Conservation (phyloP, 2,113 vertebrate species). For the Cephalophus harveyi region DNA sequence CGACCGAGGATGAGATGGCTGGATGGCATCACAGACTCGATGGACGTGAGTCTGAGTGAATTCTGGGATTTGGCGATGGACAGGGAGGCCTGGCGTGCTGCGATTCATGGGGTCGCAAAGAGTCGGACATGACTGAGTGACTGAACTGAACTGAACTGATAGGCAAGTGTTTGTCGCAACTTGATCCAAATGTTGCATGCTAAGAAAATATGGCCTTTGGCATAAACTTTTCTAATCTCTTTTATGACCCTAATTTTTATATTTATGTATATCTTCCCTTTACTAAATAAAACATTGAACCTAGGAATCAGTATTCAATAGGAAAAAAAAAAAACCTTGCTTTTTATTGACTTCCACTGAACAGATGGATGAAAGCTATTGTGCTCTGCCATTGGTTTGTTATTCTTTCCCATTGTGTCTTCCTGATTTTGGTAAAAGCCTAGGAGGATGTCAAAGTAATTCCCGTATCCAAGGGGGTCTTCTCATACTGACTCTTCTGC, state of each 20-base stretch:
- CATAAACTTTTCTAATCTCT: background rate
- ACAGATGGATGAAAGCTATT: background rate
- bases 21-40: too few species aligned
- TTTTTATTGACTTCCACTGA: background rate
- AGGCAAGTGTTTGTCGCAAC: background rate
- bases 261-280: background rate
- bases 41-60: too few species aligned
- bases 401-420: background rate
- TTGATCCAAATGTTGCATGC: background rate
- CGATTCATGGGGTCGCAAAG: too few species aligned
- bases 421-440: background rate
- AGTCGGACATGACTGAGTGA: too few species aligned
- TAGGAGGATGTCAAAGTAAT: background rate
- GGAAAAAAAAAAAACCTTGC: background rate
- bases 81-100: too few species aligned
- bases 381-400: background rate
- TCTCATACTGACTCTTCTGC: background rate
- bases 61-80: too few species aligned
- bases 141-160: too few species aligned
- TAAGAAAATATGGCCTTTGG: background rate
- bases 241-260: background rate
- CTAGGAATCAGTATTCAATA: background rate
- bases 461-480: background rate
- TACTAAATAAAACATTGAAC: conserved; percentile 3
- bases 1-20: too few species aligned